phyloP scores from a whole-genome alignment of 2,113 vertebrate species.

The Oncorhynchus keta region DNA sequence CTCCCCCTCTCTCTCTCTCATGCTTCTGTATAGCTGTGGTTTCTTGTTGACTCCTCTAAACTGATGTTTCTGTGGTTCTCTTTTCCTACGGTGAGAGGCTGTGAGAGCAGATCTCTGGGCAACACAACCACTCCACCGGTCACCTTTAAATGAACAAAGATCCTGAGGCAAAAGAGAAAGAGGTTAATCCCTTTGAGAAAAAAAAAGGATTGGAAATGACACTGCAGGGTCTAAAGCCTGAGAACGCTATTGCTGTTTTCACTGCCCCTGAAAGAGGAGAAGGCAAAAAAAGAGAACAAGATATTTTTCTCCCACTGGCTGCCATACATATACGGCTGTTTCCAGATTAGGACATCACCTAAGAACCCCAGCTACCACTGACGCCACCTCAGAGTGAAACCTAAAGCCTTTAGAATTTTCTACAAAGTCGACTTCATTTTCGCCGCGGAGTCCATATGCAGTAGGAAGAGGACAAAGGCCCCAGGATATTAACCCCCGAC shows the following conservation, averaged over 20 bases:
- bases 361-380: neutral
- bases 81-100: neutral
- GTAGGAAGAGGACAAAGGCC: conserved; percentile 13
- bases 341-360: conserved; percentile 12
- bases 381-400: conserved; percentile 6
- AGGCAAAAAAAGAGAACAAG: neutral
- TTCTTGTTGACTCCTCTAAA: no score
- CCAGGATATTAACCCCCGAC: conserved; percentile 44
- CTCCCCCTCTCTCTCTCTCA: no score
- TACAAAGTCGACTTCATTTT: conserved; percentile 11
- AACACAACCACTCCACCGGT: conserved; percentile 3
- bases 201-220: conserved; percentile 19
- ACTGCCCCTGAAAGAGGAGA: conserved; percentile 5
- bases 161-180: conserved; percentile 8
- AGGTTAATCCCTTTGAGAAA: conserved; percentile 20
- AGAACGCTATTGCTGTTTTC: conserved; percentile 20
- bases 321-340: no score
- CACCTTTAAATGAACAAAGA: conserved; percentile 23
- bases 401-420: conserved; percentile 3
- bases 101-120: neutral
- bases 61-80: neutral
- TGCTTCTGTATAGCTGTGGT: no score
- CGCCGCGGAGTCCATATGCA: conserved; percentile 30
- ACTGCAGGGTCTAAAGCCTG: conserved; percentile 30
- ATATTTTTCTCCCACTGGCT: neutral